Percentiles rank a stretch among this genome's conserved stretches.
Evolutionary conservation across 2,888 invertebrate species (phyloP).

Genomic region (Cerastis leucographa): DNA sequence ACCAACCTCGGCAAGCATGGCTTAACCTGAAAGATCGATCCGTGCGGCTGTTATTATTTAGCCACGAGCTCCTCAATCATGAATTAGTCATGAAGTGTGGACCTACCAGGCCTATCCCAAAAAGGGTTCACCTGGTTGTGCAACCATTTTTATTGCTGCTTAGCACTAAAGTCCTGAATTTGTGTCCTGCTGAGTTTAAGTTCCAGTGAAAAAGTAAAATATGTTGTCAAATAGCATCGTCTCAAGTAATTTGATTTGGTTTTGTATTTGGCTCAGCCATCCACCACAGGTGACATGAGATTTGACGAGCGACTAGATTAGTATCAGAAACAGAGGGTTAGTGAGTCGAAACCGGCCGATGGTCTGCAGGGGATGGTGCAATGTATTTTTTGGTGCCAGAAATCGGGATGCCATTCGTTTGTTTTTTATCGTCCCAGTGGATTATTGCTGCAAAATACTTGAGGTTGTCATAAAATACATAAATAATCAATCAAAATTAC

Average conservation of each 20-base stretch:
- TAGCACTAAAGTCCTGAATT: neutral
- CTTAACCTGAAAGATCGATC: too few relatives aligned
- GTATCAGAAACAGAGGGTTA: neutral
- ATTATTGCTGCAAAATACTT: neutral
- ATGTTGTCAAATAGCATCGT: neutral
- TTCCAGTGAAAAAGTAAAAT: neutral
- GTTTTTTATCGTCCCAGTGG: neutral
- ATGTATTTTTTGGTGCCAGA: neutral
- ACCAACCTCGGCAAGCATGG: too few relatives aligned
- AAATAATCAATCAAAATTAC: too few relatives aligned
- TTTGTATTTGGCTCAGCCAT: neutral
- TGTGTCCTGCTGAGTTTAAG: neutral
- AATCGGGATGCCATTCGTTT: neutral
- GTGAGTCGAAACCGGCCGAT: neutral
- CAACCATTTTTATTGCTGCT: neutral
- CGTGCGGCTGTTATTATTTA: too few relatives aligned
- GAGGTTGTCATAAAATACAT: too few relatives aligned
- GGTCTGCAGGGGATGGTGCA: neutral
- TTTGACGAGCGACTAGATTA: neutral
- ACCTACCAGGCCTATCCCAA: neutral
- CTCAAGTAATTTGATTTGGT: neutral
- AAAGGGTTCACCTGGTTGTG: neutral
- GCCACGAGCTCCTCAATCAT: too few relatives aligned
- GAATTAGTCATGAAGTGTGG: neutral
- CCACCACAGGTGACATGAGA: neutral